Evolutionary conservation across 2,113 vertebrate genomes (phyloP).

Genomic region (Callopanchax toddi): DNA sequence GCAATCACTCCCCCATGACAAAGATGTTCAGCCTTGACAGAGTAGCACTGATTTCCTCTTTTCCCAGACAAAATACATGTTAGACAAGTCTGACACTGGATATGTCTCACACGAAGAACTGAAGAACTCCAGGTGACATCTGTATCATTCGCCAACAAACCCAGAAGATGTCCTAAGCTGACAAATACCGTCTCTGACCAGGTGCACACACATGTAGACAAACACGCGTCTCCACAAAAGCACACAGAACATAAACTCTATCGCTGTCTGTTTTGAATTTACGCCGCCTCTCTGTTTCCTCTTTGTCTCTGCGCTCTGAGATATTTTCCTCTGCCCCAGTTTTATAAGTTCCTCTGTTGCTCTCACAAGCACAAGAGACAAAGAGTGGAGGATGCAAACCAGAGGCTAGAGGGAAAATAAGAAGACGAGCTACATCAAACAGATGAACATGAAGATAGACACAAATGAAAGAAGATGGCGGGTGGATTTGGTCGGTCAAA

Average conservation of each 20-base stretch:
- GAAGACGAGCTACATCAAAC: slow-evolving; percentile 12
- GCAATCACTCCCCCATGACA: slow-evolving; percentile 72
- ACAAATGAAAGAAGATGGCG: slow-evolving; percentile 52
- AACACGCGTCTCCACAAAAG: slow-evolving; percentile 45
- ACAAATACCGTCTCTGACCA: slow-evolving; percentile 26
- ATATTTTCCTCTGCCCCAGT: slow-evolving; percentile 72
- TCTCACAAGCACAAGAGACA: slow-evolving; percentile 47
- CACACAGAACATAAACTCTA: slow-evolving; percentile 35
- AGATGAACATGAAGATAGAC: slow-evolving; percentile 42
- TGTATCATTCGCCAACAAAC: slow-evolving; percentile 8
- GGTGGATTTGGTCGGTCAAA: slow-evolving; percentile 26
- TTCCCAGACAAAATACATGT: slow-evolving; percentile 61
- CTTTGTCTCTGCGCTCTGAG: slow-evolving; percentile 69
- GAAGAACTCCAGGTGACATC: no score
- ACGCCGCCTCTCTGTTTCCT: slow-evolving; percentile 49
- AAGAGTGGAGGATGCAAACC: slow-evolving; percentile 54
- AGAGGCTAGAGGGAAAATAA: slow-evolving; percentile 27
- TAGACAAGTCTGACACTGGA: slow-evolving; percentile 51
- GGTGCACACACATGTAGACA: slow-evolving; percentile 35
- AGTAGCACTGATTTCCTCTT: slow-evolving; percentile 57
- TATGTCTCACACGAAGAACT: slow-evolving; percentile 41
- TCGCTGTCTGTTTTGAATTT: slow-evolving; percentile 46
- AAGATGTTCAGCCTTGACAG: slow-evolving; percentile 62
- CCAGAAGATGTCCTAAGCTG: slow-evolving; percentile 19
- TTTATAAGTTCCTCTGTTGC: slow-evolving; percentile 64